Base-by-base conservation (phyloP, 2,113 vertebrate species). In the Trichechus manatus region DNA sequence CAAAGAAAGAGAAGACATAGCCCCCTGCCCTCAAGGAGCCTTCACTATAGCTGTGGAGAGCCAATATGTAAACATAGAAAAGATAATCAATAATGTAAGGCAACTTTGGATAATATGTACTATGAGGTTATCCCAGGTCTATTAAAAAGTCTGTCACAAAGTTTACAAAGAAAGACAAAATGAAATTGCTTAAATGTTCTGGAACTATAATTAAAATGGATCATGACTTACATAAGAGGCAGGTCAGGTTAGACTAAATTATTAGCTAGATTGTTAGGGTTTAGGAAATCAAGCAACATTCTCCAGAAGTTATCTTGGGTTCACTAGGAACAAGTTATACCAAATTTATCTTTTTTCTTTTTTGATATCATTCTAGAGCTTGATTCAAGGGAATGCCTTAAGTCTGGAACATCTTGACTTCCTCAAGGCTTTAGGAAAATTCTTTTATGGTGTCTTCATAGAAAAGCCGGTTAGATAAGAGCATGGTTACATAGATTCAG, bases 101-200 rank as follows among this genome's bases (percentile, higher is more conserved):
- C 6, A 22, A n/a, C 72, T 42, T 80, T n/a, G 6, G 7, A 47
- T 77, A 31, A 11, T 83, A 11, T 68, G 42, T 78, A 61, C 36
- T 84, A 84, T 74, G 74, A 94, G 59, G 61, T 9, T 91, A n/a
- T 61, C 7, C 68, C 27, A 42, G 44, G 61, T 61, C 42, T 72
- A 25, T 44, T 89, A 63, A 87, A 96, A 96, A 70, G 31, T 13
- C 11, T 85, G 25, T 70, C 47, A 84, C 36, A 75, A 82, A 61
- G 64, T 86, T 92, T 95, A 70, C 89, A 50, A 17, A 78, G 78
- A 94, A 78, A 92, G n/a, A 86, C 64, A 93, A 82, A 97, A 61
- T 63, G 27, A 68, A 89, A 39, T 23, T 53, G 19, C 2, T 81
- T 64, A 79, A 81, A 78, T 50, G 8, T 25, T 91, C 82, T 83